These are phyloP conservation scores for Coreoperca whiteheadi DNA, from an alignment of 2,113 vertebrate genomes.

Conservation along the genomic window DNA sequence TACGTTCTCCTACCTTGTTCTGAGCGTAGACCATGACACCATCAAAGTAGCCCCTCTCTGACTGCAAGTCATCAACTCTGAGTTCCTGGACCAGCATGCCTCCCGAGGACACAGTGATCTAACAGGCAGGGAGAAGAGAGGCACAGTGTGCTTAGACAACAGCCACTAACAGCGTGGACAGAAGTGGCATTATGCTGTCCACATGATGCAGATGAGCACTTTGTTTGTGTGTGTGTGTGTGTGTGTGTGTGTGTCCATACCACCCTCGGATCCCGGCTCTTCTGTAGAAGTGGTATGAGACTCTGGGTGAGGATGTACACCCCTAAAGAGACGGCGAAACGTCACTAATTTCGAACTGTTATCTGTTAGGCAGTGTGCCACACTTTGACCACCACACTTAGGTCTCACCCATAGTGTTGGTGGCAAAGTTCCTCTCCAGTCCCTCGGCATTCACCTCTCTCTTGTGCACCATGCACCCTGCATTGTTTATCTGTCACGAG, in stretches of 20 bases:
- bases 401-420: conserved; percentile 83
- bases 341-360: neutral
- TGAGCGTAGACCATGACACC: conserved; percentile 81
- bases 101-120: conserved; percentile 85
- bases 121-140: conserved; percentile 49
- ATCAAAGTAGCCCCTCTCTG: conserved; percentile 74
- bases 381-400: neutral
- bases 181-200: conserved; percentile 63
- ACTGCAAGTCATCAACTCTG: conserved; percentile 75
- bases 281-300: conserved; percentile 83
- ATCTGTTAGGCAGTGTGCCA: neutral
- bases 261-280: conserved; percentile 82
- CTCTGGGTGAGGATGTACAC: conserved; percentile 82
- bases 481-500: conserved; percentile 83
- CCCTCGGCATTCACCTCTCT: conserved; percentile 77
- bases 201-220: conserved; percentile 50
- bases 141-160: conserved; percentile 64
- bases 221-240: conserved; percentile 29
- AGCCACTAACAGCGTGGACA: conserved; percentile 58
- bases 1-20: conserved; percentile 78
- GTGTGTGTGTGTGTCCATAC: conserved; percentile 62
- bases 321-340: conserved; percentile 58
- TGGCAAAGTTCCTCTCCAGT: conserved; percentile 84
- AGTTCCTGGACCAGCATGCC: conserved; percentile 86
- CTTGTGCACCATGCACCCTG: conserved; percentile 81